Base-by-base conservation (phyloP, 2,113 vertebrate genomes). In the Tyto alba region DNA sequence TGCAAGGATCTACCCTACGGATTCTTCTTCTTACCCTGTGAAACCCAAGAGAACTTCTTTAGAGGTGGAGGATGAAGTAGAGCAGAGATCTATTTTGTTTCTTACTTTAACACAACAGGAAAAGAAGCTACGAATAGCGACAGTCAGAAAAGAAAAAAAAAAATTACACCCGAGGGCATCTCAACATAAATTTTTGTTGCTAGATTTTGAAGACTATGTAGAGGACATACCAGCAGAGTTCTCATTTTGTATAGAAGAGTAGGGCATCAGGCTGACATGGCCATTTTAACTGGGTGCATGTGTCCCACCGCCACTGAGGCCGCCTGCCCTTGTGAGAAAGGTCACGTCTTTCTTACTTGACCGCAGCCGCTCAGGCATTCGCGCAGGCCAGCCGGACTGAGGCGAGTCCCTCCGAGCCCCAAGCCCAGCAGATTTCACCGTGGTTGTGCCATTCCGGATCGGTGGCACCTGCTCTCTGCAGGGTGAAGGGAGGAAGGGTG, bases 111-210 rank as follows among this genome's bases (percentile, higher is more conserved):
- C 72, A 60, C 18, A 20, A 14, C 30, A 26, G 67, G 32, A 78
- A 16, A 52, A 91, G 84, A 62, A 66, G 67, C 60, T 84, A 38
- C 72, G 63, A 96, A 89, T 47, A 92, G 76, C 2, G 0, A 48
- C 8, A 90, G 94, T 52, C 90, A 93, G 93, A 95, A 93, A 85
- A 93, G 90, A 43, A n/a, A 3, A 57, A n/a, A 89, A 90, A 93
- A 88, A 41, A 45, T 0, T 26, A n/a, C 23, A 21, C 10, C 41
- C 88, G 45, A 81, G 96, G 94, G 69, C 92, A 53, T 23, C 74
- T 57, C 64, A 9, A 43, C 48, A 72, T 76, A 19, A 86, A 41
- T 68, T 36, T 64, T 27, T 57, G 32, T 60, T 45, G 50, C 59
- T 77, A 53, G 81, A 6, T 32, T 64, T 62, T 63, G 72, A 23